Percentiles rank a stretch among this genome's conserved stretches.
phyloP scores from a whole-genome alignment of 2,888 invertebrate genomes.

The Saturnia pavonia region DNA sequence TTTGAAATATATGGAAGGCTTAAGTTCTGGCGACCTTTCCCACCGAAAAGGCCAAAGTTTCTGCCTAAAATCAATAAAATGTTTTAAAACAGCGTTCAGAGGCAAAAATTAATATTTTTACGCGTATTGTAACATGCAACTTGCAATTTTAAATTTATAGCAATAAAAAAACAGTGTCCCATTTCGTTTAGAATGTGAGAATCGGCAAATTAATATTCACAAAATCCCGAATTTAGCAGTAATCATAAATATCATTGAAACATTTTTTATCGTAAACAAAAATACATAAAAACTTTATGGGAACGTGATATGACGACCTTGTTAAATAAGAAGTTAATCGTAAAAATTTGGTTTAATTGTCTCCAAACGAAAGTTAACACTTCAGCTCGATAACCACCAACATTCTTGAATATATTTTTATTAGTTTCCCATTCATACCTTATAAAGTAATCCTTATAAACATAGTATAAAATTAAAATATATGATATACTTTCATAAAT shows the following conservation, averaged over 20 bases:
- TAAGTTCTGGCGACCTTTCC: no score
- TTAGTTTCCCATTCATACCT: background rate
- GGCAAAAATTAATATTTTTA: background rate
- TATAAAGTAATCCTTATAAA: no score
- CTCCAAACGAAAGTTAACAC: background rate
- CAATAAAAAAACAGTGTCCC: background rate
- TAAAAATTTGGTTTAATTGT: background rate
- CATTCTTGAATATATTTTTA: background rate
- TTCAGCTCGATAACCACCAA: background rate
- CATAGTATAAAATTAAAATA: background rate
- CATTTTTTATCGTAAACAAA: background rate
- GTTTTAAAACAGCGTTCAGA: background rate
- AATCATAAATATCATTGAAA: conserved; percentile 1
- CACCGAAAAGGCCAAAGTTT: no score
- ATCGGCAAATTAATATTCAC: background rate
- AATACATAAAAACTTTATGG: background rate
- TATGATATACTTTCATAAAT: no score
- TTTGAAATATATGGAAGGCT: no score
- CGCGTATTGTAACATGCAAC: background rate
- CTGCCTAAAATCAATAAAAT: no score
- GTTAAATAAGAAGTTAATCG: conserved; percentile 4
- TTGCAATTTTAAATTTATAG: background rate
- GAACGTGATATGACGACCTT: background rate
- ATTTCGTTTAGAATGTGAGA: background rate
- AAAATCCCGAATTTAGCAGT: background rate